These are phyloP conservation scores for Cathartes aura DNA, from an alignment of 2,113 vertebrate genomes.

Conservation along the genomic window DNA sequence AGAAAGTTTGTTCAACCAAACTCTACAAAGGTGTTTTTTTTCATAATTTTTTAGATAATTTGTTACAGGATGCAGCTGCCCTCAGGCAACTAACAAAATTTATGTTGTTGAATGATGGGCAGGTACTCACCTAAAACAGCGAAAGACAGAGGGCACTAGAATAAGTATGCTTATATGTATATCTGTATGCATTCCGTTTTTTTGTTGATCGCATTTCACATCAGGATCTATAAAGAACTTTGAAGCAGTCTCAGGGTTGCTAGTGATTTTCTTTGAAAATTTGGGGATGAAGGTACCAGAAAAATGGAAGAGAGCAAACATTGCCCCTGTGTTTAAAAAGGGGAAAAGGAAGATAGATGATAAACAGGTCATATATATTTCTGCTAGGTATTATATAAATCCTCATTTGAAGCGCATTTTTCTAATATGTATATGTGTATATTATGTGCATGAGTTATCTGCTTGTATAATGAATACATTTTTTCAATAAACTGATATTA, in stretches of 20 bases:
- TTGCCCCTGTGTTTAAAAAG: background rate
- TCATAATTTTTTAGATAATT: background rate
- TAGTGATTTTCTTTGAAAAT: background rate
- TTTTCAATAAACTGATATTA: background rate
- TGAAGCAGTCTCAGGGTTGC: background rate
- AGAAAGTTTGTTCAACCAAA: background rate
- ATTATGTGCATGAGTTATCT: background rate
- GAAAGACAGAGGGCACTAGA: background rate
- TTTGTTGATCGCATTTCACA: background rate
- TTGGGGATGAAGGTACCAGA: accelerated
- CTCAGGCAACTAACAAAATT: background rate
- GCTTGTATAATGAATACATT: background rate
- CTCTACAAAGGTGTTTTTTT: accelerated
- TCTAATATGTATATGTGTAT: background rate
- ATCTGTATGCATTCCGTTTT: accelerated
- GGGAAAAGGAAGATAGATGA: background rate
- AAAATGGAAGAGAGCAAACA: background rate
- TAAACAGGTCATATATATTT: background rate
- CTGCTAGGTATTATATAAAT: background rate
- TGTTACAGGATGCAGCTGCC: background rate
- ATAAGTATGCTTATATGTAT: background rate
- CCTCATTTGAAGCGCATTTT: background rate
- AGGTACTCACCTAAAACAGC: background rate
- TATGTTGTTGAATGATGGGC: background rate
- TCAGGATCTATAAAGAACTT: accelerated